These are phyloP conservation scores for Mesocentrotus franciscanus DNA, from an alignment of 53 echinoderm and acorn worm genomes.

Conservation along the genomic window DNA sequence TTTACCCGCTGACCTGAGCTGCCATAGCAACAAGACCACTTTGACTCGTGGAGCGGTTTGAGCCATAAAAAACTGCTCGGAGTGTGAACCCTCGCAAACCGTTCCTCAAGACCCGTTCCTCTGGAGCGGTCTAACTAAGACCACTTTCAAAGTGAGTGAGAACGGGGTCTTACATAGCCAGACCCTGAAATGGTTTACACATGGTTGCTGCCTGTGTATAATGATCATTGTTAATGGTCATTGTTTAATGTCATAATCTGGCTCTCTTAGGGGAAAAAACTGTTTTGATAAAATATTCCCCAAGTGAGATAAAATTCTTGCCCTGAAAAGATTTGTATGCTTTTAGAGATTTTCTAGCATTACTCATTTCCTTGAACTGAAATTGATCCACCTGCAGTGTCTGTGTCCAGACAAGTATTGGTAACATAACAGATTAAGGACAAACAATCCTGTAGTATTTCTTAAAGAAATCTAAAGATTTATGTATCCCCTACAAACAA, in stretches of 20 bases:
- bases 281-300: neutral
- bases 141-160: too few species aligned
- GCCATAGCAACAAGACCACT: too few species aligned
- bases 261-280: neutral
- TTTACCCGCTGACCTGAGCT: too few species aligned
- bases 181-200: neutral
- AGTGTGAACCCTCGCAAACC: too few species aligned
- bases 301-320: neutral
- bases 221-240: conserved; percentile 28
- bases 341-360: neutral
- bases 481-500: neutral
- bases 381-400: neutral
- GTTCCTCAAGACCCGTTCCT: too few species aligned
- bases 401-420: neutral
- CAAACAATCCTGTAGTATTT: neutral
- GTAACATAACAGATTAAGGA: neutral
- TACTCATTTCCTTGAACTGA: conserved; percentile 6
- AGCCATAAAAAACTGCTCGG: too few species aligned
- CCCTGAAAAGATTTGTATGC: conserved; percentile 4
- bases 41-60: too few species aligned
- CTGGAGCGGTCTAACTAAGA: too few species aligned
- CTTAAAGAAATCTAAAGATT: neutral
- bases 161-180: neutral
- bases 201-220: neutral
- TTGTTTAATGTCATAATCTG: neutral